These are phyloP conservation scores for Cromileptes altivelis DNA, from an alignment of 2,113 vertebrate genomes.

Conservation along the genomic window DNA sequence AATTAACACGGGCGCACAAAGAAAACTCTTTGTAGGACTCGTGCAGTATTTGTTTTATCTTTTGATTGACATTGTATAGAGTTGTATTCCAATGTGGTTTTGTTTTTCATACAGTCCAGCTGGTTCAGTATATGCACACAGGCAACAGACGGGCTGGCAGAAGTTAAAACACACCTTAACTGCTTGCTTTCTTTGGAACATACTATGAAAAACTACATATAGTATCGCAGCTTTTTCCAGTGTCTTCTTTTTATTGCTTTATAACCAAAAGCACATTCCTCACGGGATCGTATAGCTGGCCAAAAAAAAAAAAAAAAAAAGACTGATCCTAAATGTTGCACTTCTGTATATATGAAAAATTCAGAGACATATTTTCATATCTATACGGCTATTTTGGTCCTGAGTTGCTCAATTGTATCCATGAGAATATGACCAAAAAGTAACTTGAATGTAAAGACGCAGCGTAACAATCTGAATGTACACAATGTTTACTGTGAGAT, in stretches of 20 bases:
- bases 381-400: conserved; percentile 13
- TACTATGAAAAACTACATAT: not conserved
- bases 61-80: conserved; percentile 30
- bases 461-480: conserved; percentile 1
- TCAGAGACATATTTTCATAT: conserved; percentile 63
- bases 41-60: conserved; percentile 34
- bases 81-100: conserved; percentile 8
- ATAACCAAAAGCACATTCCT: conserved; percentile 32
- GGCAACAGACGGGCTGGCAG: conserved; percentile 25
- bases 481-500: conserved; percentile 35
- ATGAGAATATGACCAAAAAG: conserved; percentile 20
- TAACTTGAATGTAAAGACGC: conserved; percentile 55
- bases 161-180: conserved; percentile 21
- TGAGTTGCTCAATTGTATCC: conserved; percentile 2
- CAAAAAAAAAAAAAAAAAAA: not conserved
- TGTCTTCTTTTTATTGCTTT: conserved; percentile 58
- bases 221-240: conserved; percentile 29
- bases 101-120: conserved; percentile 30
- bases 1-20: not conserved
- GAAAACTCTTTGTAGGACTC: not conserved
- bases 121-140: conserved; percentile 21
- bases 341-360: conserved; percentile 40
- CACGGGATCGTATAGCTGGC: not conserved
- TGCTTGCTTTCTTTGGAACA: conserved; percentile 3
- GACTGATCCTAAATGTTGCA: not conserved